Base-by-base conservation (phyloP, 53 echinoderm and acorn worm species). In the Luidia sarsii region DNA sequence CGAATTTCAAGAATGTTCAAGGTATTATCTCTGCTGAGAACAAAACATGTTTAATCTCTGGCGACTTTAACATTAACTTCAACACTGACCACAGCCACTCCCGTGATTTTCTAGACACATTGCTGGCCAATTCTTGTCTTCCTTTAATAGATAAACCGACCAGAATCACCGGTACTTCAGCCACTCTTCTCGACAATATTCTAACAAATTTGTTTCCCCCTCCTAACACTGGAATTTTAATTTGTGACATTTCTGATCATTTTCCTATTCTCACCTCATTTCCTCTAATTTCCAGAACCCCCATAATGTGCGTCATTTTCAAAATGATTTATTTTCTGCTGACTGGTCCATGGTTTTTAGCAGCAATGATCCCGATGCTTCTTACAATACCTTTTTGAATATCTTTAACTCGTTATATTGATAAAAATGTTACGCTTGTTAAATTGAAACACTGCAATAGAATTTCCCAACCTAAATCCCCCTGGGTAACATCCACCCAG, bases 331-430 rank as follows among this genome's bases (percentile, higher is more conserved):
- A 11, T n/a, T 38, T 65, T 65, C 65, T 3, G 2, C 6, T 38
- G 65, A 65, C 39, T 65, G 65, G 65, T 65, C 65, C 19, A 14
- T 38, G 39, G 65, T 65, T 38, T 37, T 65, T 19, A 65, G 19
- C 8, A 37, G 6, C 2, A 21, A 65, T 36, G 19, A 65, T 38
- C 65, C 65, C 3, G 39, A 65, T 65, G 65, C 1, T 38, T 65
- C 65, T 8, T 37, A 6, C 21, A 37, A 68, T 68, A 68, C 24
- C 15, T 46, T 46, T 46, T 6, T 46, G 48, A 68, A 68, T 68
- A 45, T 68, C 48, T 68, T 68, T 23, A 46, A 2, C 27, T 3
- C 28, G 0, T 45, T 68, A 18, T 68, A 68, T n/a, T 68, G 46
- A 68, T 25, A 68, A 28, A 46, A 68, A 68, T 24, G 21, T 65